These are phyloP conservation scores for Hymenochirus boettgeri DNA, from an alignment of 2,113 vertebrate genomes.

Conservation along the genomic window DNA sequence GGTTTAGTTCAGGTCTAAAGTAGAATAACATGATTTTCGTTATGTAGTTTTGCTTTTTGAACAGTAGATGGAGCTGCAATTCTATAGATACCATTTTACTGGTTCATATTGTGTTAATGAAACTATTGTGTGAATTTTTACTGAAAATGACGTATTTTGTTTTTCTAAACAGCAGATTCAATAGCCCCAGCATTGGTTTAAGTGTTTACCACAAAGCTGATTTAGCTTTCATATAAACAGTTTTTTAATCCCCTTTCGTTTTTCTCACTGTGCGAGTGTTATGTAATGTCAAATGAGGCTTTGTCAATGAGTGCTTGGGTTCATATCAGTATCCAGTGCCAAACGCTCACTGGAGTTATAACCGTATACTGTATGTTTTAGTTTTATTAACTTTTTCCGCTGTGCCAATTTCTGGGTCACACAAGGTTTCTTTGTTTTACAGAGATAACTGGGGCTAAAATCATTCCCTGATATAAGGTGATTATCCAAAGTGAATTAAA, in stretches of 20 bases:
- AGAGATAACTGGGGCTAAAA: background rate
- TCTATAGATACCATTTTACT: background rate
- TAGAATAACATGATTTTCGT: no score
- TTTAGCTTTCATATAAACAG: background rate
- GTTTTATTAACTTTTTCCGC: background rate
- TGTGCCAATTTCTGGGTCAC: conserved; percentile 3
- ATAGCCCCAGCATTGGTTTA: no score
- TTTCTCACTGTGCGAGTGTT: background rate
- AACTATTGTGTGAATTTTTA: no score
- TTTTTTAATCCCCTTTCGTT: background rate
- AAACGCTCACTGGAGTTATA: no score
- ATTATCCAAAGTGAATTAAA: conserved; percentile 35
- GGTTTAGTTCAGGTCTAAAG: no score
- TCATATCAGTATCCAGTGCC: no score
- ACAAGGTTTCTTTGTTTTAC: background rate
- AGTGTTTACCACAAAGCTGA: no score
- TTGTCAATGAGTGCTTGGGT: background rate
- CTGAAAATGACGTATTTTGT: no score
- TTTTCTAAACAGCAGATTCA: no score
- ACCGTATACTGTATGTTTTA: no score
- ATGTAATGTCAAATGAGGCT: background rate
- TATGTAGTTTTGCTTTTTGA: background rate
- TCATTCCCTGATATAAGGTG: background rate
- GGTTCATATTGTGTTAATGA: no score
- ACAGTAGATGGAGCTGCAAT: conserved; percentile 20